Percentiles rank a stretch among this genome's conserved stretches.
These are phyloP conservation scores for Eurytemora carolleeae DNA, from an alignment of 1,140 invertebrate species.

Conservation along the genomic window DNA sequence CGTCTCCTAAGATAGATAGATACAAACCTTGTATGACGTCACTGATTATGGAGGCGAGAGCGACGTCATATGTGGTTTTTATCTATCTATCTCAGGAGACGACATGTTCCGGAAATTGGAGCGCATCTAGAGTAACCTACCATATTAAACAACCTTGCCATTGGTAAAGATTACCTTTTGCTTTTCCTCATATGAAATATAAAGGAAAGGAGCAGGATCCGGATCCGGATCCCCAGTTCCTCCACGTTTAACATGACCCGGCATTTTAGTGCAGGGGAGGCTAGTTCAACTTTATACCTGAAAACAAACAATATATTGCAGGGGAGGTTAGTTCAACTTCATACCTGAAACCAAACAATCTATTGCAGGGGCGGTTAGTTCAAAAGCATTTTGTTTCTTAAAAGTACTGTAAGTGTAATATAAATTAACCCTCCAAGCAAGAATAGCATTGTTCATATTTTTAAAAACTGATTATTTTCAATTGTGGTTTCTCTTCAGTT, in stretches of 20 bases:
- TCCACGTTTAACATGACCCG: conserved; percentile 20
- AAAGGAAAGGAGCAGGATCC: conserved; percentile 81
- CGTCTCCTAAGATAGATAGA: too few relatives aligned
- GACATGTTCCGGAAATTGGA: too few relatives aligned
- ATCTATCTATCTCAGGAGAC: too few relatives aligned
- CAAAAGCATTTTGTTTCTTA: background rate
- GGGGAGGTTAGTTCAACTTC: background rate
- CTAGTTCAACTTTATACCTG: background rate
- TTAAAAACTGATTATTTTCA: too few relatives aligned
- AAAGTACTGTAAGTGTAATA: background rate
- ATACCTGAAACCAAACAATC: background rate
- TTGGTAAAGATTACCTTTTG: conserved; percentile 15
- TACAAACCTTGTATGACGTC: too few relatives aligned
- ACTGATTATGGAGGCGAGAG: too few relatives aligned
- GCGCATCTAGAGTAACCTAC: too few relatives aligned
- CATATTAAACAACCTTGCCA: too few relatives aligned
- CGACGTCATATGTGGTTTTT: too few relatives aligned
- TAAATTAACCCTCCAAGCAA: background rate
- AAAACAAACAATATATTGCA: background rate
- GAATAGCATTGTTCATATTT: conserved; percentile 2
- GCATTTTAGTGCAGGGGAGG: conserved; percentile 18
- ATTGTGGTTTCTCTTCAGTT: too few relatives aligned
- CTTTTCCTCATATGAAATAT: conserved; percentile 56
- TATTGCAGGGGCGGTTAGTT: background rate
- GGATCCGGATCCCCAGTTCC: conserved; percentile 38